phyloP scores from a whole-genome alignment of 2,888 invertebrate species.

The Fragum whitleyi region DNA sequence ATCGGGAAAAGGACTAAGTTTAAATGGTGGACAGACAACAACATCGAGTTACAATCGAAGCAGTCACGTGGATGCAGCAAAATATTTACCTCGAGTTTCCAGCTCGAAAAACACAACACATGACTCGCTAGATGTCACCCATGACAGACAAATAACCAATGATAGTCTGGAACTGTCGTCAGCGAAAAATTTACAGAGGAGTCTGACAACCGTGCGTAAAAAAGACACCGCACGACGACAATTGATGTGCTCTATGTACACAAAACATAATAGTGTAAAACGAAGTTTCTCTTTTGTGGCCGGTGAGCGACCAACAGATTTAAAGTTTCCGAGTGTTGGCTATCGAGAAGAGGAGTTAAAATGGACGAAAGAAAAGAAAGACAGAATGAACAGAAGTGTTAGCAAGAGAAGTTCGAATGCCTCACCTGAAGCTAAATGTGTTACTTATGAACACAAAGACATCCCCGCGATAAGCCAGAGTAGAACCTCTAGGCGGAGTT shows the following conservation, averaged over 20 bases:
- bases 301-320: constrained; percentile 53
- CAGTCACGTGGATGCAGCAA: neutral
- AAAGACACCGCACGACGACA: constrained; percentile 66
- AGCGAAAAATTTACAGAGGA: constrained; percentile 28
- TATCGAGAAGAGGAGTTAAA: constrained; percentile 21
- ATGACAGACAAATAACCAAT: neutral
- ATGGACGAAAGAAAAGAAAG: constrained; percentile 7
- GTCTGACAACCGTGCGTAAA: constrained; percentile 26
- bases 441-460: neutral
- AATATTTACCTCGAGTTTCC: constrained; percentile 17
- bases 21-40: neutral
- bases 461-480: neutral
- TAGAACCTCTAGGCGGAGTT: neutral
- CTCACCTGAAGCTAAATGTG: neutral
- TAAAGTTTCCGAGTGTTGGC: constrained; percentile 48
- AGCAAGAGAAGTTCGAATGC: neutral
- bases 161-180: constrained; percentile 16
- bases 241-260: constrained; percentile 63
- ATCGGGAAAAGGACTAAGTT: neutral
- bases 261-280: constrained; percentile 59
- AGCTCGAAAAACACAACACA: constrained; percentile 13
- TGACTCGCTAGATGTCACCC: neutral
- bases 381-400: neutral
- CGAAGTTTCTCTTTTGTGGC: constrained; percentile 64
- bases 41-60: neutral